Evolutionary conservation across 2,797 vertebrate species (phyloP), one percentile per base, ranked within the genome.

Genomic region (Melanotaenia trifasciata): DNA sequence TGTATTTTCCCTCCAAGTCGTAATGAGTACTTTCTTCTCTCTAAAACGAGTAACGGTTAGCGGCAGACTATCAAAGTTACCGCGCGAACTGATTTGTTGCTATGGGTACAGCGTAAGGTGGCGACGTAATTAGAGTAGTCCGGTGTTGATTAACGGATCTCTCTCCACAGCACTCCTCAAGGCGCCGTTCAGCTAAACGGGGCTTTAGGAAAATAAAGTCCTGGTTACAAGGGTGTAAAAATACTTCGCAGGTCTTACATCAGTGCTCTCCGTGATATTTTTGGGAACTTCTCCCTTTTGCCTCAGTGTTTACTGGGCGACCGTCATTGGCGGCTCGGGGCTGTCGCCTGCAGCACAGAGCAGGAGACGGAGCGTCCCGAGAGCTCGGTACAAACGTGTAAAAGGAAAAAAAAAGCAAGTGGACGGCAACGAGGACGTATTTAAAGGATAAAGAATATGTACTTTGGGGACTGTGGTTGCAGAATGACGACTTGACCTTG

Each of bases 221-320:
- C 35, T 92, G 84, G 94, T 88, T 86, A 93, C 92, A 85, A 30
- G 69, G 69, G 80, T 87, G 87, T 94, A 94, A 93, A 95, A 94
- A 95, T 95, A 92, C 88, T 81, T 74, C 33, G n/a, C 64, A 13
- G 85, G 90, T 88, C 88, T 93, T 88, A 87, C 92, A 90, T 86
- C 90, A 90, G 87, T 64, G 84, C 69, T 64, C 87, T 71, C 79
- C 26, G 77, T 28, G 88, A 83, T 94, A 95, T 95, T 94, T 94
- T 93, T 85, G 93, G 94, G 83, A 85, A 58, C 84, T 72, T 88
- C 54, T 86, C 78, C 88, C 80, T 72, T 77, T 79, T 79, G 78
- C 67, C 81, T 76, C 56, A 50, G 73, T 63, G 76, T 79, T 84
- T 86, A 75, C 86, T 72, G 87, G 89, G 88, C 81, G 83, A 73